Evolutionary conservation across 2,888 invertebrate species (phyloP).

Genomic region (Drosophila mayaguana): DNA sequence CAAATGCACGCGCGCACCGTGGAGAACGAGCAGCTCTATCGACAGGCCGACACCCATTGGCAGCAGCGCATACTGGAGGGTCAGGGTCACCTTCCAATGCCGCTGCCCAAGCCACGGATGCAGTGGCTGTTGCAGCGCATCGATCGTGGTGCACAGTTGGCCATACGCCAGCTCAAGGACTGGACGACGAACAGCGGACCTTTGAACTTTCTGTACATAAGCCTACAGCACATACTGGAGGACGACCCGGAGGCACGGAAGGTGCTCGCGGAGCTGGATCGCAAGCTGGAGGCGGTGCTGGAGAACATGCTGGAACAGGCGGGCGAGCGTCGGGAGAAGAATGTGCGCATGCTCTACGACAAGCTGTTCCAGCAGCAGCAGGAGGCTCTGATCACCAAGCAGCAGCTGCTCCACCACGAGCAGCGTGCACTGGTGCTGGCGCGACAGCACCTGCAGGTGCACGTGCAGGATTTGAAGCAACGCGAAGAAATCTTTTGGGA

Average conservation of each 20-base stretch:
- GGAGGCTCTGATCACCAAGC: conserved; percentile 20
- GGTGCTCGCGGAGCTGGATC: conserved; percentile 40
- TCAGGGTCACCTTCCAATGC: background rate
- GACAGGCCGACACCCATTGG: background rate
- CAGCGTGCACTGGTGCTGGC: conserved; percentile 6
- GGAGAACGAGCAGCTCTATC: conserved; percentile 19
- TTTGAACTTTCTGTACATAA: conserved; percentile 39
- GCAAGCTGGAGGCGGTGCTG: conserved; percentile 40
- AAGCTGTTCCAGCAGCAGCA: conserved; percentile 47
- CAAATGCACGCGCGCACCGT: conserved; percentile 17
- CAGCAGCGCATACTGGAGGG: background rate
- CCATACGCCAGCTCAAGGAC: conserved; percentile 39
- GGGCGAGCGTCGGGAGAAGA: conserved; percentile 42
- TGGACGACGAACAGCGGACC: conserved; percentile 36
- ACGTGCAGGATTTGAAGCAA: conserved; percentile 12
- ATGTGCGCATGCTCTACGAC: conserved; percentile 56
- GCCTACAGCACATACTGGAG: conserved; percentile 30
- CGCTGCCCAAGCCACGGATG: background rate
- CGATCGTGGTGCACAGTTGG: conserved; percentile 15
- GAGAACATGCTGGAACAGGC: conserved; percentile 33
- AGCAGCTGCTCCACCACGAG: conserved; percentile 10
- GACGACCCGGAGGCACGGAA: conserved; percentile 23
- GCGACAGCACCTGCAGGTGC: conserved; percentile 9
- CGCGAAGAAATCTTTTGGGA: conserved; percentile 18
- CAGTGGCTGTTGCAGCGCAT: conserved; percentile 10